Evolutionary conservation across 2,113 vertebrate genomes (phyloP), one percentile per base, ranked within the genome.

Genomic region (Triplophysa tibetana): DNA sequence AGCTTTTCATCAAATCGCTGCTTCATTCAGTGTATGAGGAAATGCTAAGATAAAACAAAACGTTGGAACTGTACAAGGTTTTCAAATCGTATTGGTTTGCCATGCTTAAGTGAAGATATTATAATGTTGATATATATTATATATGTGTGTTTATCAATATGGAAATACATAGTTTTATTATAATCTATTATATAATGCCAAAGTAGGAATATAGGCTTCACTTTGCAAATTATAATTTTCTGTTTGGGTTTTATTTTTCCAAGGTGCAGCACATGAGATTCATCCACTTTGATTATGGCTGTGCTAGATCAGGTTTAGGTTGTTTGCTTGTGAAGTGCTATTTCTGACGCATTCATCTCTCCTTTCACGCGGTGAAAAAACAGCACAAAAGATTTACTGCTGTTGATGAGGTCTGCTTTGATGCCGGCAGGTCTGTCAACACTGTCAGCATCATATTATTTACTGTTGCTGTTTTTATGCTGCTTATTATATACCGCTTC

Each of bases 361-460:
- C 38, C 3, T 50, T 69, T 43, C n/a, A 54, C 14, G 48, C 26
- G 21, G 8, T 16, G 29, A 21, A 19, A 41, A 23, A 23, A 19
- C 10, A 8, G 6, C 9, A n/a, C 69, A 19, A 48, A 54, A 73
- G 70, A 66, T 58, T 75, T 70, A 52, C 77, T 26, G 70, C 69
- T 50, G 70, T 54, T 9, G 17, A 56, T 64, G 63, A 21, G 68
- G 29, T 72, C 23, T 50, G 10, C 67, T 77, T 79, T 76, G 64
- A 80, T 70, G 48, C 56, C 72, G 63, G 69, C 64, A 58, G 50
- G 6, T 48, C 63, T 84, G 63, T 84, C 83, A 70, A 8, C 45
- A 64, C 54, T 56, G 67, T 76, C 79, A 70, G 70, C 65, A 33
- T 38, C 48, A 21, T 58, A 56, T 50, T 69, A 50, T 48, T 77